These are phyloP conservation scores for Canis aureus DNA, from an alignment of 2,113 vertebrate species.

Conservation along the genomic window DNA sequence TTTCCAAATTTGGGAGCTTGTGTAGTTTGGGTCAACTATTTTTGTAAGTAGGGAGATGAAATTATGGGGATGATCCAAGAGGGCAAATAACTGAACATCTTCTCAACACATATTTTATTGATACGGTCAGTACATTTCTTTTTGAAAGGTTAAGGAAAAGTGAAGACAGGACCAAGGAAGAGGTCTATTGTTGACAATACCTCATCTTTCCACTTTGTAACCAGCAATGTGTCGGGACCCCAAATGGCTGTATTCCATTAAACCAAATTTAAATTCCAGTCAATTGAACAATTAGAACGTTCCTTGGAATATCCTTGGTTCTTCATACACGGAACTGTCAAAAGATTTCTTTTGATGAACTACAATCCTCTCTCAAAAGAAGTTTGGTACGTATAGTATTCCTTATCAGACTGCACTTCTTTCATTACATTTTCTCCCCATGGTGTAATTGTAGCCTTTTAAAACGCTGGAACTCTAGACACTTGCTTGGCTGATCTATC, in stretches of 20 bases:
- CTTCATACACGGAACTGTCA: neutral
- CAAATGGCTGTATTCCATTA: neutral
- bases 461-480: neutral
- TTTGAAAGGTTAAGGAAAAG: neutral
- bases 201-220: neutral
- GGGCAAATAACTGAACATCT: neutral
- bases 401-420: neutral
- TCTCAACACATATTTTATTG: neutral
- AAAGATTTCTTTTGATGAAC: neutral
- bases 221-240: neutral
- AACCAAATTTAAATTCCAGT: slow-evolving; percentile 5
- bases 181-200: neutral
- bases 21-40: neutral
- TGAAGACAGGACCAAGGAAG: neutral
- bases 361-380: neutral
- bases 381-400: neutral
- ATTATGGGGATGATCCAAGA: neutral
- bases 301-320: neutral
- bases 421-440: neutral
- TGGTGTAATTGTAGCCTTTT: neutral
- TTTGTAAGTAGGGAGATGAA: neutral
- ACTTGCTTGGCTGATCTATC: neutral
- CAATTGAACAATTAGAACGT: neutral
- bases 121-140: neutral
- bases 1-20: neutral